These are phyloP conservation scores for Zingel zingel DNA, from an alignment of 2,113 vertebrate species.

Conservation along the genomic window DNA sequence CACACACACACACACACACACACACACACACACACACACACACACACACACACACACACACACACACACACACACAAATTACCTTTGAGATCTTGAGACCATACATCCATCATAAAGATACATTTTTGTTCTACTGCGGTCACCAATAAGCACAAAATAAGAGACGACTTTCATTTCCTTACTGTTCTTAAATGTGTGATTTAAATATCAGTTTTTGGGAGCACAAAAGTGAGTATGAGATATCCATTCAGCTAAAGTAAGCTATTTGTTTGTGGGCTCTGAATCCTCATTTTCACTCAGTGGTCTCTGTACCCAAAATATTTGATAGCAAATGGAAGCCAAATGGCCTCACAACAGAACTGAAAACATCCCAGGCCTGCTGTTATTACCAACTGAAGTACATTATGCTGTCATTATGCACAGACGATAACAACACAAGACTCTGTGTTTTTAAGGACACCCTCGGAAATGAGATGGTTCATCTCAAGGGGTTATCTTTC, in stretches of 20 bases:
- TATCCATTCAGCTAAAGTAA: slow-evolving; percentile 7
- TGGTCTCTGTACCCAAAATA: slow-evolving; percentile 29
- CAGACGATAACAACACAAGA: background rate
- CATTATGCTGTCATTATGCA: slow-evolving; percentile 19
- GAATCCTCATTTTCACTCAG: slow-evolving; percentile 19
- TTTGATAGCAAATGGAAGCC: slow-evolving; percentile 50
- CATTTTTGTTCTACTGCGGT: background rate
- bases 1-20: background rate
- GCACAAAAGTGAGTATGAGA: background rate
- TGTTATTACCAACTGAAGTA: slow-evolving; percentile 26
- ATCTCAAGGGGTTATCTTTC: no score
- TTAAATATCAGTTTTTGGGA: background rate
- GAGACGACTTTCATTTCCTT: background rate
- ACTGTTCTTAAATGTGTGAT: background rate
- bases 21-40: background rate
- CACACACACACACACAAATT: background rate
- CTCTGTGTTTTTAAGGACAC: background rate
- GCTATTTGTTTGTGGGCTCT: slow-evolving; percentile 29
- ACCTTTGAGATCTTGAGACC: background rate
- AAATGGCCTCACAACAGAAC: slow-evolving; percentile 33
- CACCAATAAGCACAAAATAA: background rate
- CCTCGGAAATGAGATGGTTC: no score
- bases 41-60: background rate
- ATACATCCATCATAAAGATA: background rate
- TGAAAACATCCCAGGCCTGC: slow-evolving; percentile 17